A percentile compares a stretch with the other conserved stretches of the same genome.
Evolutionary conservation across 1,140 invertebrate genomes (phyloP).

Genomic region (Formica exsecta): DNA sequence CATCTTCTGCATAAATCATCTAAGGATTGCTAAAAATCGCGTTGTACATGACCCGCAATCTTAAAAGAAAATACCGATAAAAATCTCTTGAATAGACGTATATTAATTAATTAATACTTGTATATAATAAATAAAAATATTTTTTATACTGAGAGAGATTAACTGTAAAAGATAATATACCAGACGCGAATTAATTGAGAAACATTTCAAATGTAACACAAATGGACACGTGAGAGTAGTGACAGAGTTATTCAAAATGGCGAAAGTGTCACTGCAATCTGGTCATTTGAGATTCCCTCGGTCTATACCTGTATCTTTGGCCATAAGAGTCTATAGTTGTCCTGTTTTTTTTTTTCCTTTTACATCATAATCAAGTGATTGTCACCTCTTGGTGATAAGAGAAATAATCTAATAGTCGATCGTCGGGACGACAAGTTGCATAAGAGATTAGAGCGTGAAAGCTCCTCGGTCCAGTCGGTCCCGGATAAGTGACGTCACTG

Average conservation of each 20-base stretch:
- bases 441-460: constrained; percentile 87
- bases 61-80: neutral
- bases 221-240: constrained; percentile 36
- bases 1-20: neutral
- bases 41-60: neutral
- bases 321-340: neutral
- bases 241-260: constrained; percentile 58
- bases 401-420: constrained; percentile 37
- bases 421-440: constrained; percentile 82
- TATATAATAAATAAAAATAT: no score
- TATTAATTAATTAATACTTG: neutral
- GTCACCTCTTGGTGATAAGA: neutral
- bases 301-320: constrained; percentile 8
- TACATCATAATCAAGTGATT: neutral
- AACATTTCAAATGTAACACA: neutral
- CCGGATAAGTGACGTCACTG: constrained; percentile 84
- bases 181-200: neutral
- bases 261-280: constrained; percentile 53
- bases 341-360: neutral
- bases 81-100: neutral
- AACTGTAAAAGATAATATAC: neutral
- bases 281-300: constrained; percentile 28
- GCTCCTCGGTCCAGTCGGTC: constrained; percentile 81
- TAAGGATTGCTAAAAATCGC: neutral
- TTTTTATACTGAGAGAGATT: neutral